phyloP scores from a whole-genome alignment of 2,888 invertebrate genomes.

The Spisula subtruncata region DNA sequence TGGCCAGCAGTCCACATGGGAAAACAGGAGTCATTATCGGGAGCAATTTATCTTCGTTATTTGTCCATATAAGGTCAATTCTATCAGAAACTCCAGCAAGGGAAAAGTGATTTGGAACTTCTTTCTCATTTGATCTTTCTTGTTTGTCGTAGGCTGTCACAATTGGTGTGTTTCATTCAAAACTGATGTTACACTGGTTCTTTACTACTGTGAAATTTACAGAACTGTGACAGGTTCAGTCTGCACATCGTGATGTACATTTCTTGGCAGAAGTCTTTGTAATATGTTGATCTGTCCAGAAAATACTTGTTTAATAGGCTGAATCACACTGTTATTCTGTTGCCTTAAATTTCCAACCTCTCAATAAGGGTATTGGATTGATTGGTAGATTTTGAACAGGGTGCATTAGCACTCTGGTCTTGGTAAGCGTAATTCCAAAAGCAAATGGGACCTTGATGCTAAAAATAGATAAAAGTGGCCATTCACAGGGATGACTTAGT shows the following conservation, averaged over 20 bases:
- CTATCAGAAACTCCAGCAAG: slow-evolving; percentile 20
- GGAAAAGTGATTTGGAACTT: slow-evolving; percentile 20
- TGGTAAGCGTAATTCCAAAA: no score
- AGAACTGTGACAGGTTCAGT: no score
- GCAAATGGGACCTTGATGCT: no score
- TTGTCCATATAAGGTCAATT: slow-evolving; percentile 45
- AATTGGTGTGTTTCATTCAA: no score
- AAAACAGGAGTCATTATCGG: slow-evolving; percentile 33
- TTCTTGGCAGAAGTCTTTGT: not conserved
- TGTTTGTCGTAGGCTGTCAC: not conserved
- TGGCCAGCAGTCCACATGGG: slow-evolving; percentile 29
- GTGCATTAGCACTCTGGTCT: no score
- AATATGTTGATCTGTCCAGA: not conserved
- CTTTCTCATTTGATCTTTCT: slow-evolving; percentile 4
- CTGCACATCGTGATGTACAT: not conserved
- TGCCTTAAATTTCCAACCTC: no score
- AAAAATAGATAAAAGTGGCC: no score
- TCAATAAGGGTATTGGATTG: no score
- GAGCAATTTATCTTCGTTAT: slow-evolving; percentile 43
- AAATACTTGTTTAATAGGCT: not conserved
- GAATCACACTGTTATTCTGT: not conserved
- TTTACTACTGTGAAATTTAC: no score
- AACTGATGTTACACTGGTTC: no score
- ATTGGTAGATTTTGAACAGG: no score
- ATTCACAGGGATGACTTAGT: no score